A percentile compares a stretch with the other conserved stretches of the same genome.
These are phyloP conservation scores for Lophius piscatorius DNA, from an alignment of 2,113 vertebrate species.

Conservation along the genomic window DNA sequence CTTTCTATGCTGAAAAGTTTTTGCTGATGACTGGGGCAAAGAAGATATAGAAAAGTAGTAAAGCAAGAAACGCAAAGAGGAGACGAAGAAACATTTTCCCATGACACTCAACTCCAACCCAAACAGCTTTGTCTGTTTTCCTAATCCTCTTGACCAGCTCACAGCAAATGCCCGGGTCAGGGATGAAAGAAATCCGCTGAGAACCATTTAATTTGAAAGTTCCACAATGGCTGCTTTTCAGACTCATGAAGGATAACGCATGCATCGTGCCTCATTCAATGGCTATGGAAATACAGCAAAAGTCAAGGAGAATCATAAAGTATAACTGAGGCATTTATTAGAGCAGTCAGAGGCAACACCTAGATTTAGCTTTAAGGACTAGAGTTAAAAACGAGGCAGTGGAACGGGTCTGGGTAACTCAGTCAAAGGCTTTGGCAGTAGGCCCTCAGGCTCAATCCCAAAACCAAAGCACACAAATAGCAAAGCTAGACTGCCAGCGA, in stretches of 20 bases:
- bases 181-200: slow-evolving; percentile 58
- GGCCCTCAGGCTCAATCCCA: slow-evolving; percentile 10
- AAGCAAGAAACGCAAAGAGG: slow-evolving; percentile 21
- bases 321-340: slow-evolving; percentile 2
- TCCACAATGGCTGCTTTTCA: slow-evolving; percentile 58
- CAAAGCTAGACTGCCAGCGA: slow-evolving; percentile 23
- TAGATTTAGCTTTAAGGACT: neutral
- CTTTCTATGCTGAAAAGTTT: slow-evolving; percentile 1
- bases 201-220: slow-evolving; percentile 75
- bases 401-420: slow-evolving; percentile 11
- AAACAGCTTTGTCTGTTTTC: slow-evolving; percentile 57
- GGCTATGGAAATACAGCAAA: slow-evolving; percentile 25
- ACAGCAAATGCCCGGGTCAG: slow-evolving; percentile 55
- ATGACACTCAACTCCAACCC: slow-evolving; percentile 63
- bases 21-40: neutral
- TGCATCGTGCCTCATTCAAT: slow-evolving; percentile 43
- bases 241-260: slow-evolving; percentile 27
- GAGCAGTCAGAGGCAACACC: slow-evolving; percentile 23
- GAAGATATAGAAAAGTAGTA: slow-evolving; percentile 14
- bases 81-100: slow-evolving; percentile 63
- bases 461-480: slow-evolving; percentile 40
- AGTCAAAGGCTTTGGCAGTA: slow-evolving; percentile 9
- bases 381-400: slow-evolving; percentile 7
- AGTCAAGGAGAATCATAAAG: slow-evolving; percentile 1
- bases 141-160: slow-evolving; percentile 69